Base-by-base conservation (phyloP, 1,140 invertebrate species). In the Spodoptera frugiperda region DNA sequence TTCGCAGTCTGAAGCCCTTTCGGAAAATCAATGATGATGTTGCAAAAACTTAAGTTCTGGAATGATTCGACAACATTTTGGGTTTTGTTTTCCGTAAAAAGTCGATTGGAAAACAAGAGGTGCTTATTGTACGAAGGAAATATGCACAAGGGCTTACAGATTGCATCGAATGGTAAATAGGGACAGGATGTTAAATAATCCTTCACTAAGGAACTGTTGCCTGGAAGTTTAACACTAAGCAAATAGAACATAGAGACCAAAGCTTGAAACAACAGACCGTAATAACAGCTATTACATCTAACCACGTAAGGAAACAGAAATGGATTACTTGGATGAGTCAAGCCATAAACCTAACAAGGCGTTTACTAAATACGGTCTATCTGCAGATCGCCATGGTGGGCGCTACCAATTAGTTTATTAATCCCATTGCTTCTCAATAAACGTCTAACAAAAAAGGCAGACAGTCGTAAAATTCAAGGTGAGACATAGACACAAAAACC, bases 401-500 rank as follows among this genome's bases (percentile, higher is more conserved):
- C 65, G 65, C 15, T 2, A 25, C 44, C 12, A 68, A 17, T 53
- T 17, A 51, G 17, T 68, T 53, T 51, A 53, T 15, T 33, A 15
- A 53, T 11, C 14, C 65, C 48, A 53, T 33, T 53, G 48, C 21
- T 68, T 68, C 30, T 8, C 65, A 51, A 51, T 68, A 68, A 51
- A 25, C 9, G 49, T 11, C 44, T 63, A 46, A 59, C 2, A 11
- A 11, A 65, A 48, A 65, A 48, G 59, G 63, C 15, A 9, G 12
- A 70, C 10, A 21, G 67, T n/a, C 14, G 72, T 48, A 21, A 65
- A 53, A 63, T 54, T 75, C 57, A 75, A 75, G 72, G 72, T 75
- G 21, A 65, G 48, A 49, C 12, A 0, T 19, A 49, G n/a, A 49
- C n/a, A 65, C 48, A 75, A 75, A 75, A 75, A 75, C 59, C 44